Evolutionary conservation across 2,888 invertebrate genomes (phyloP).

Genomic region (Cylloceria caligata): DNA sequence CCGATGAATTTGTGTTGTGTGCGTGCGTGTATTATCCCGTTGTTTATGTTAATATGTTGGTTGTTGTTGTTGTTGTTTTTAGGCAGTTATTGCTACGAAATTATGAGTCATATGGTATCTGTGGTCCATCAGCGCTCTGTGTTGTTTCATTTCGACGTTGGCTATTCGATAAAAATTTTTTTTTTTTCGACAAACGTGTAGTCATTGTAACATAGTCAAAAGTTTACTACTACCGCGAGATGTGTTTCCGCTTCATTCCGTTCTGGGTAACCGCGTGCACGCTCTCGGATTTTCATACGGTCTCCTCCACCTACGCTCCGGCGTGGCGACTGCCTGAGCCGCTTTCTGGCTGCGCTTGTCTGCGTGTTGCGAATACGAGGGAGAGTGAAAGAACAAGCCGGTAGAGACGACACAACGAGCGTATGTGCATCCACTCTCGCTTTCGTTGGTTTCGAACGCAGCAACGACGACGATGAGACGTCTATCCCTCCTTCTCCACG

Average conservation of each 20-base stretch:
- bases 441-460: conserved; percentile 75
- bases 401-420: conserved; percentile 65
- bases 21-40: conserved; percentile 55
- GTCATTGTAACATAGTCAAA: conserved; percentile 9
- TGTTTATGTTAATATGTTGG: conserved; percentile 15
- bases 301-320: conserved; percentile 64
- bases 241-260: conserved; percentile 24
- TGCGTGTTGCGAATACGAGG: conserved; percentile 42
- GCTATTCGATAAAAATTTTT: too few relatives aligned
- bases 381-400: conserved; percentile 45
- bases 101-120: neutral
- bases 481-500: conserved; percentile 52
- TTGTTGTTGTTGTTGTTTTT: conserved; percentile 13
- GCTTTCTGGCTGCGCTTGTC: conserved; percentile 37
- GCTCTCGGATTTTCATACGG: conserved; percentile 61
- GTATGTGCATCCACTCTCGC: conserved; percentile 77
- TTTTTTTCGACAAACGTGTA: neutral
- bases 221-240: conserved; percentile 16
- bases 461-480: conserved; percentile 56
- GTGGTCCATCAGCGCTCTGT: conserved; percentile 8
- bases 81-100: conserved; percentile 16
- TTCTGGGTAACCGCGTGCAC: conserved; percentile 43
- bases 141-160: conserved; percentile 36
- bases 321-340: conserved; percentile 41
- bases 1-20: conserved; percentile 67